Conservation (phyloP, 1,140 invertebrate genomes). For the Drosophila truncata region DNA sequence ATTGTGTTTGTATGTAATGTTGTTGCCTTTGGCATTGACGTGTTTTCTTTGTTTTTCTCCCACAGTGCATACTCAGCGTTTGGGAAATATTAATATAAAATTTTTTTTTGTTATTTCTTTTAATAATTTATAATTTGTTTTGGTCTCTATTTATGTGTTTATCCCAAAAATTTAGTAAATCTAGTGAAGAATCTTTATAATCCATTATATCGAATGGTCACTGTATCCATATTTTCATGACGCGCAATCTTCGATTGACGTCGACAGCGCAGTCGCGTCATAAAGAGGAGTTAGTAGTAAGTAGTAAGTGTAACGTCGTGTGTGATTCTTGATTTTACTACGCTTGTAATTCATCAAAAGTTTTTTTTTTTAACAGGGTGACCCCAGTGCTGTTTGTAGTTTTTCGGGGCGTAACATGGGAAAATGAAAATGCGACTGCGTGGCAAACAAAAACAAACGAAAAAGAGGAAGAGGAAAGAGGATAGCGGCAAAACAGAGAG, state of each 20-base stretch:
- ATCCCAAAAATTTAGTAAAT: too few relatives aligned
- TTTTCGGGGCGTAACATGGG: conserved; percentile 62
- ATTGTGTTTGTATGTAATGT: conserved; percentile 21
- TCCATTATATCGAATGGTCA: neutral
- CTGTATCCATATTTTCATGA: conserved; percentile 31
- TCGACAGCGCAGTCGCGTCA: conserved; percentile 54
- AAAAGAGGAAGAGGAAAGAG: conserved; percentile 19
- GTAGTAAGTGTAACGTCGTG: conserved; percentile 7
- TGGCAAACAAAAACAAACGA: conserved; percentile 61
- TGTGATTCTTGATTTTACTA: conserved; percentile 56
- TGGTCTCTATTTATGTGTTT: neutral
- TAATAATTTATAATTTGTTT: neutral
- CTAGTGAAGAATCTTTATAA: neutral
- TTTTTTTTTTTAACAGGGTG: conserved; percentile 56
- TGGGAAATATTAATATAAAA: neutral
- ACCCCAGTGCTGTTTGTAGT: conserved; percentile 19
- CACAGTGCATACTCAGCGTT: neutral
- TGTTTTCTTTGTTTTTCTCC: conserved; percentile 13
- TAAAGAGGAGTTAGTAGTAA: conserved; percentile 64
- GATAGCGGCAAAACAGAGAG: conserved; percentile 19
- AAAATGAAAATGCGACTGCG: conserved; percentile 72
- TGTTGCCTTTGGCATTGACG: conserved; percentile 47
- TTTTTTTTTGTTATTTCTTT: too few relatives aligned
- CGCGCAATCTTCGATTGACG: conserved; percentile 36
- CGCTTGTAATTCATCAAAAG: conserved; percentile 75